A percentile compares a stretch with the other conserved stretches of the same genome.
These are phyloP conservation scores for Taphrorychus bicolor DNA, from an alignment of 2,888 invertebrate species.

Conservation along the genomic window DNA sequence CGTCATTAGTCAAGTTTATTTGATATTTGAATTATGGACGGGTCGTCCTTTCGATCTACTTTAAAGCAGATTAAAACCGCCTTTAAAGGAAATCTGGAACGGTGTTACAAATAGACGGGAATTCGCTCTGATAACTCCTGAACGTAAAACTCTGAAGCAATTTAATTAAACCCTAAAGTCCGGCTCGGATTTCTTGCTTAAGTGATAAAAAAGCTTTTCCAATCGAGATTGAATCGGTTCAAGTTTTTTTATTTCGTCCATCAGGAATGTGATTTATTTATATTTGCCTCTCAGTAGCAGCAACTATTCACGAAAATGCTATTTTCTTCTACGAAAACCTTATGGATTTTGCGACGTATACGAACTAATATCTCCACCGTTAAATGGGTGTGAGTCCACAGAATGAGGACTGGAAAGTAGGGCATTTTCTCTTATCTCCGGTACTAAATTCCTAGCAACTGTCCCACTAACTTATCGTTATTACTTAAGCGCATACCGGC, in stretches of 20 bases:
- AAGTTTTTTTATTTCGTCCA: background rate
- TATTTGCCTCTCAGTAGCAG: background rate
- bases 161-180: constrained; percentile 5
- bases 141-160: background rate
- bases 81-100: background rate
- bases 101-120: constrained; percentile 6
- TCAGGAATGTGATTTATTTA: background rate
- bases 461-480: constrained; percentile 12
- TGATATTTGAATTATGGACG: background rate
- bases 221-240: background rate
- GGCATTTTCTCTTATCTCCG: constrained; percentile 4
- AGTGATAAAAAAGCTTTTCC: background rate
- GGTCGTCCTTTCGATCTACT: background rate
- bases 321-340: background rate
- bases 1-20: background rate
- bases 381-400: background rate
- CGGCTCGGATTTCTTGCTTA: background rate
- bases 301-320: background rate
- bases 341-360: background rate
- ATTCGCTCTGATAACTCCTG: constrained; percentile 3
- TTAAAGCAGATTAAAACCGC: background rate
- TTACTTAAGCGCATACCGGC: constrained; percentile 7
- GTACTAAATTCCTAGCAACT: constrained; percentile 7
- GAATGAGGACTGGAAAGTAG: background rate
- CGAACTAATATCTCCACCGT: background rate